Evolutionary conservation across 2,113 vertebrate species (phyloP).

Genomic region (western clawed frog (Xenopus tropicalis)): DNA sequence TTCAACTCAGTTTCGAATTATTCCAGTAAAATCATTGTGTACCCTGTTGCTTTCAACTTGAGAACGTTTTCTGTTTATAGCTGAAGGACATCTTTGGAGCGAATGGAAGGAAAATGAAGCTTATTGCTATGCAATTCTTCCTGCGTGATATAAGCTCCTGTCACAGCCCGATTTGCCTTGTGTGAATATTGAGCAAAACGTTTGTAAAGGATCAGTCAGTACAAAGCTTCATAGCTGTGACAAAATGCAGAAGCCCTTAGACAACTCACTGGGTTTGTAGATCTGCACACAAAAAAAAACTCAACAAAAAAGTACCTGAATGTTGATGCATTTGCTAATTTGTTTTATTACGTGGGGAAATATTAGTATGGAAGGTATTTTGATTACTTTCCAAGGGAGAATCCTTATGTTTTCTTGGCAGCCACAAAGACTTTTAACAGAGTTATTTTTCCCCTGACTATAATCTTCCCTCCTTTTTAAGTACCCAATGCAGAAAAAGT

Average conservation of each 20-base stretch:
- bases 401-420: slow-evolving; percentile 87
- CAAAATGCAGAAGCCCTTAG: slow-evolving; percentile 55
- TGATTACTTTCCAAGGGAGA: slow-evolving; percentile 79
- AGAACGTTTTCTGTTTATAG: too few species aligned
- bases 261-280: slow-evolving; percentile 56
- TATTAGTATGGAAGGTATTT: slow-evolving; percentile 79
- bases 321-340: too few species aligned
- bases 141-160: background rate
- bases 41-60: too few species aligned
- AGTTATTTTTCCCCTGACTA: slow-evolving; percentile 96
- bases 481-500: slow-evolving; percentile 95
- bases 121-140: background rate
- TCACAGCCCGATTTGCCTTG: background rate
- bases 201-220: background rate
- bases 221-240: slow-evolving; percentile 50
- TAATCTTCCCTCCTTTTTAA: slow-evolving; percentile 96
- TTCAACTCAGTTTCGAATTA: too few species aligned
- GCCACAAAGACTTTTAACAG: slow-evolving; percentile 96
- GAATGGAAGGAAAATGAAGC: background rate
- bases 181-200: slow-evolving; percentile 44
- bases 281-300: slow-evolving; percentile 31
- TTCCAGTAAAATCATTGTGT: too few species aligned
- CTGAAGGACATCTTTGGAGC: too few species aligned
- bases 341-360: slow-evolving; percentile 74
- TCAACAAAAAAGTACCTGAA: too few species aligned